A percentile compares a stretch with the other conserved stretches of the same genome.
phyloP scores from a whole-genome alignment of 2,888 invertebrate genomes.

The Boloria selene region DNA sequence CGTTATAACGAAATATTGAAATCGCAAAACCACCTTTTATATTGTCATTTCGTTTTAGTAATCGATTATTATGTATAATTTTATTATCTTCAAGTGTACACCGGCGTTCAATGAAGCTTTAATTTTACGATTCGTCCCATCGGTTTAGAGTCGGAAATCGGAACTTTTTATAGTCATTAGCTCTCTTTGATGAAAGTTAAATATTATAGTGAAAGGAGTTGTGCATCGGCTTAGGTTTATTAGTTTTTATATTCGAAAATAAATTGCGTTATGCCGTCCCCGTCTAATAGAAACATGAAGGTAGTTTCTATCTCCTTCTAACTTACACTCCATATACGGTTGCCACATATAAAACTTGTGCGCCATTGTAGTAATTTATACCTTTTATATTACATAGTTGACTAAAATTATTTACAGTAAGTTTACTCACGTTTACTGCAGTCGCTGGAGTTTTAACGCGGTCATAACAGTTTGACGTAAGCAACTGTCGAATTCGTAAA shows the following conservation, averaged over 20 bases:
- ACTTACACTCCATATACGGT: background rate
- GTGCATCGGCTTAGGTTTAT: constrained; percentile 13
- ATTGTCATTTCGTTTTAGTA: background rate
- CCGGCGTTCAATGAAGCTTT: constrained; percentile 58
- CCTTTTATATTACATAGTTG: background rate
- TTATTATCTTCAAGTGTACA: constrained; percentile 26
- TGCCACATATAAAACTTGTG: too few species aligned
- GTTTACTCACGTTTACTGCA: background rate
- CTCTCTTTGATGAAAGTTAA: constrained; percentile 52
- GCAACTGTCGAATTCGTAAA: background rate
- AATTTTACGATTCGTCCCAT: constrained; percentile 72
- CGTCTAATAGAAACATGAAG: background rate
- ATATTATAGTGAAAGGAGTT: constrained; percentile 12
- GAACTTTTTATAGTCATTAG: constrained; percentile 67
- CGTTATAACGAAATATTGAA: background rate
- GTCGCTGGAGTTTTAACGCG: background rate
- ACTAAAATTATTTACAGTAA: background rate
- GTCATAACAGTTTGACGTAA: background rate
- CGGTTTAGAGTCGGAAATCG: constrained; percentile 60
- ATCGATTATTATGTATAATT: constrained; percentile 5
- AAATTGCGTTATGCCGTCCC: constrained; percentile 29
- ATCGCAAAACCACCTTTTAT: background rate
- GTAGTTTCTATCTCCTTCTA: constrained; percentile 6
- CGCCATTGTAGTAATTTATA: background rate
- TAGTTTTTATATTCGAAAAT: constrained; percentile 16